Evolutionary conservation across 2,888 invertebrate genomes (phyloP).

Genomic region (Heliconius charithonia): DNA sequence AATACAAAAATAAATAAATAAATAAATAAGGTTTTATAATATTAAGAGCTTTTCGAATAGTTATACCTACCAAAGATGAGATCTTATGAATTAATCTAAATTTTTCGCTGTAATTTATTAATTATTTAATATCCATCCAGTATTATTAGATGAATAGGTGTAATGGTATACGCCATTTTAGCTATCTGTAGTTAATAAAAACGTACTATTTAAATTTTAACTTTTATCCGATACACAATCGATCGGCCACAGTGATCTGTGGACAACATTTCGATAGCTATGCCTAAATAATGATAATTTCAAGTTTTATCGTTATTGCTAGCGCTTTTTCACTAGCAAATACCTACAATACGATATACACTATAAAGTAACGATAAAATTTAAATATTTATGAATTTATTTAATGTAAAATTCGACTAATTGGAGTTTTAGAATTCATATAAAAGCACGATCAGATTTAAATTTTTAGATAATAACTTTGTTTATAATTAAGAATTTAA

Average conservation of each 20-base stretch:
- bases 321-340: constrained; percentile 15
- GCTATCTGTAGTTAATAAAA: constrained; percentile 71
- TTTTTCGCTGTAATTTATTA: constrained; percentile 78
- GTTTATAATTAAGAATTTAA: constrained; percentile 35
- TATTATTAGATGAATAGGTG: constrained; percentile 81
- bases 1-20: constrained; percentile 61
- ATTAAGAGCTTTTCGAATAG: constrained; percentile 80
- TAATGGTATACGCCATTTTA: constrained; percentile 71
- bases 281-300: constrained; percentile 15
- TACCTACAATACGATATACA: constrained; percentile 11
- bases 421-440: constrained; percentile 49
- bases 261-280: constrained; percentile 2
- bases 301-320: background rate
- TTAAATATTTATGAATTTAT: background rate
- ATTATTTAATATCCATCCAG: constrained; percentile 81
- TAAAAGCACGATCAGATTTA: constrained; percentile 40
- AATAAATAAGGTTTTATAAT: constrained; percentile 71
- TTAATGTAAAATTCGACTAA: background rate
- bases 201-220: constrained; percentile 46
- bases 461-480: constrained; percentile 32
- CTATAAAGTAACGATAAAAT: background rate
- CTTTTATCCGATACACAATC: constrained; percentile 28
- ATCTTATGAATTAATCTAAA: constrained; percentile 80
- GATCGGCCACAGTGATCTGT: constrained; percentile 28
- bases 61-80: constrained; percentile 77